These are phyloP conservation scores for Rhynchonycteris naso DNA, from an alignment of 2,797 vertebrate genomes.

Conservation along the genomic window DNA sequence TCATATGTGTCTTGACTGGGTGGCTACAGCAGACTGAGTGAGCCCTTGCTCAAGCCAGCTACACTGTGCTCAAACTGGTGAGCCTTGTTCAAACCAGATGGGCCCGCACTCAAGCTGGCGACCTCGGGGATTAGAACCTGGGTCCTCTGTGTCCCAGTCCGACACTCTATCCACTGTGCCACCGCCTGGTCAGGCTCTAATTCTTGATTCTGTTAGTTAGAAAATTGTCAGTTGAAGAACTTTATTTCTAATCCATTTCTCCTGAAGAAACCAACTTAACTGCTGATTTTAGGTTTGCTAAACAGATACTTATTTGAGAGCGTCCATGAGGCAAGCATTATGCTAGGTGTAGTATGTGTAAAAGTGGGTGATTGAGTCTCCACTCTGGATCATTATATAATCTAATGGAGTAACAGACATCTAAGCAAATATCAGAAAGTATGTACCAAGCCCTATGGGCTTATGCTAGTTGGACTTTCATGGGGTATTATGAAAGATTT, in stretches of 20 bases:
- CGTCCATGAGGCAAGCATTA: neutral
- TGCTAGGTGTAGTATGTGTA: neutral
- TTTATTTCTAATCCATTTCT: constrained; percentile 42
- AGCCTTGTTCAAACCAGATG: too few relatives aligned
- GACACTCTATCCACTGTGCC: too few relatives aligned
- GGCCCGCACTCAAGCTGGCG: too few relatives aligned
- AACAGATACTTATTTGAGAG: constrained; percentile 30
- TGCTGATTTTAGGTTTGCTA: constrained; percentile 1
- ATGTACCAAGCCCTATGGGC: neutral
- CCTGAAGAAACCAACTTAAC: constrained; percentile 2
- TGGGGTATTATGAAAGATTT: neutral
- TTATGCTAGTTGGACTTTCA: neutral
- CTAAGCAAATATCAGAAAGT: neutral
- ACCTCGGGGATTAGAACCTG: too few relatives aligned
- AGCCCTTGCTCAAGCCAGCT: too few relatives aligned
- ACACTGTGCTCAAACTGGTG: too few relatives aligned
- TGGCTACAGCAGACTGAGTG: too few relatives aligned
- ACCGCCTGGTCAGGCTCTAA: neutral
- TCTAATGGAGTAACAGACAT: neutral
- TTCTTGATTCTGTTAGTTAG: constrained; percentile 51
- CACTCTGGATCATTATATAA: neutral
- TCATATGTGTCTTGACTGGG: too few relatives aligned
- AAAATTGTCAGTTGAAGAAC: constrained; percentile 54
- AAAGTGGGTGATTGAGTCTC: neutral
- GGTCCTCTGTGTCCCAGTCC: too few relatives aligned